A percentile compares a stretch with the other conserved stretches of the same genome.
phyloP scores from a whole-genome alignment of 2,113 vertebrate species.

The Atractosteus spatula region DNA sequence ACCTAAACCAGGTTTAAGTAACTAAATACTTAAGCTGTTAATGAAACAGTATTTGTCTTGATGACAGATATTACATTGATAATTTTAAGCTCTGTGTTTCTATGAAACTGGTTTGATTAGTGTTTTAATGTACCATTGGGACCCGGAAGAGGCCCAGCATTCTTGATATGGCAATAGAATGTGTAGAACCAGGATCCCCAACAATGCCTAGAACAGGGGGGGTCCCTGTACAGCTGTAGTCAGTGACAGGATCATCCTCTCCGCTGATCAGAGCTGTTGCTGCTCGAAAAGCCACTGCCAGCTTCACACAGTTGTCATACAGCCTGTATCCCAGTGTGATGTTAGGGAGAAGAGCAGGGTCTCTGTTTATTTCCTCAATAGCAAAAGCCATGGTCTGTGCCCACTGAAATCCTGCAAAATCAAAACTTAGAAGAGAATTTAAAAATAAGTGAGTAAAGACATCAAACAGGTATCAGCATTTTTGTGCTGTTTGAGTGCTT shows the following conservation, averaged over 20 bases:
- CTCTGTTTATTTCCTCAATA: slow-evolving; percentile 4
- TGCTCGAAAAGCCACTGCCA: not conserved
- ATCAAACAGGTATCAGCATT: no score
- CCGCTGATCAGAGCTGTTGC: not conserved
- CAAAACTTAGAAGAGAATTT: not conserved
- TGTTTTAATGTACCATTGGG: not conserved
- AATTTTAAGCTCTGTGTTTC: not conserved
- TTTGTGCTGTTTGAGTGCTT: not conserved
- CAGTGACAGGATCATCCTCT: not conserved
- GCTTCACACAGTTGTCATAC: slow-evolving; percentile 3
- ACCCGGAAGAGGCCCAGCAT: not conserved
- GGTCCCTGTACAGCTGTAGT: not conserved
- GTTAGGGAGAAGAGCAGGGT: not conserved
- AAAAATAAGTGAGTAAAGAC: not conserved
- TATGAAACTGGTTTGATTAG: not conserved
- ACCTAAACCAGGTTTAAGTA: no score
- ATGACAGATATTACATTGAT: not conserved
- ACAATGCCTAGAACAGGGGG: not conserved
- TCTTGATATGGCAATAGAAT: slow-evolving; percentile 7
- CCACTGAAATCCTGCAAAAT: not conserved
- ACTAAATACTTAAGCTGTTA: not conserved
- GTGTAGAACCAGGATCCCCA: not conserved
- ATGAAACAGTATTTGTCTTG: not conserved
- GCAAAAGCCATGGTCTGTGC: slow-evolving; percentile 1
- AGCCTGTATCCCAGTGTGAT: not conserved